Evolutionary conservation across 2,888 invertebrate species (phyloP), one percentile per base, ranked within the genome.

Genomic region (Agrochola lychnidis): DNA sequence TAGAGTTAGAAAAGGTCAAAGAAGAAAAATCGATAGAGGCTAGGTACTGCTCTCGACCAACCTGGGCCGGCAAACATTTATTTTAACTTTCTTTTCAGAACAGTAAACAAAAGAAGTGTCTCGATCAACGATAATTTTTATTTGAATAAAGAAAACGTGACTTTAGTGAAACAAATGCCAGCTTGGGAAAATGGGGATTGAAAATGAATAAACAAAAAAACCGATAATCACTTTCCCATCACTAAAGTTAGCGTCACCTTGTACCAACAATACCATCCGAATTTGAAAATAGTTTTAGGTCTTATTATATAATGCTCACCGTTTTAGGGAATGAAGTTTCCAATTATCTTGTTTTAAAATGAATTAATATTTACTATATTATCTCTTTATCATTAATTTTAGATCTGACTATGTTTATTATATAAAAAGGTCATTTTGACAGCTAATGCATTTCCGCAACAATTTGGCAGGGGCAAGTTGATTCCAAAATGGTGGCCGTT

Each of bases 401-500:
- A 9, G 6, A 12, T n/a, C 0, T 62, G 2, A 48, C 6, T 6
- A 14, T 14, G 3, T 40, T 45, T 59, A 67, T 42, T 45, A 22
- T 66, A 16, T 69, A 70, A 63, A 79, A 72, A 57, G 30, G 71
- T 78, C 75, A 74, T 61, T 79, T 87, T 87, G 84, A 86, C 84
- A 83, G 75, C n/a, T 73, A 80, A 85, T 87, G 87, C 85, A 93
- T 90, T 92, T 94, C 94, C 94, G 94, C 90, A 91, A 90, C 89
- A 87, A 88, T 89, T 90, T 91, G 91, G 89, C 90, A 90, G 90
- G 85, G 87, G 88, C 90, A 92, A 91, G 93, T 94, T 94, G 93
- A 93, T 93, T 96, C 95, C 96, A 97, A 97, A 95, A 97, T 97
- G 97, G 97, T 95, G 94, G 96, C 90, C 96, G 96, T 97, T 97